Percentiles rank a stretch among this genome's conserved stretches.
Evolutionary conservation across 2,888 invertebrate species (phyloP).

Genomic region (Hirtodrosophila cameraria): DNA sequence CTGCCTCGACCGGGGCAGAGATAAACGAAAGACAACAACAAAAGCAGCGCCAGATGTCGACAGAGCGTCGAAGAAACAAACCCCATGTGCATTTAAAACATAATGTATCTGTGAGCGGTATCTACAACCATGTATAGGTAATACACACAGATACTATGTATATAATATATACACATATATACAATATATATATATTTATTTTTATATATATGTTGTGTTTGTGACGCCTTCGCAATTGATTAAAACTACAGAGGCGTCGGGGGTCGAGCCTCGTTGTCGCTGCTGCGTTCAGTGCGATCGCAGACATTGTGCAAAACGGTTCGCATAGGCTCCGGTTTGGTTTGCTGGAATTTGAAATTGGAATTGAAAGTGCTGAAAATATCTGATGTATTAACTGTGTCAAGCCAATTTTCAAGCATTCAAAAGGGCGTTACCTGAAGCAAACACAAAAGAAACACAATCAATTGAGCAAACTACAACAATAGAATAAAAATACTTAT

Average conservation of each 20-base stretch:
- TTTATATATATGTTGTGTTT: conserved; percentile 30
- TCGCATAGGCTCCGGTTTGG: conserved; percentile 23
- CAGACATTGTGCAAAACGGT: conserved; percentile 72
- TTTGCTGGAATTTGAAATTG: conserved; percentile 13
- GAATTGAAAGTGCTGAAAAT: conserved; percentile 24
- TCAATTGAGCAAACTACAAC: conserved; percentile 7
- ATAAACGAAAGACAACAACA: conserved; percentile 33
- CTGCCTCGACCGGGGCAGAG: conserved; percentile 45
- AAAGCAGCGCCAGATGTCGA: conserved; percentile 39
- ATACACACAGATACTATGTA: background rate
- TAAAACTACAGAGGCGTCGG: conserved; percentile 56
- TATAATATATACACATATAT: background rate
- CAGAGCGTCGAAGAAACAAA: conserved; percentile 31
- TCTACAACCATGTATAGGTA: conserved; percentile 5
- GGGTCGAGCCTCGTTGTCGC: conserved; percentile 25
- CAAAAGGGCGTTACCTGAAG: conserved; percentile 33
- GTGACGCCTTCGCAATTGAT: conserved; percentile 68
- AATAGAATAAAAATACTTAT: background rate
- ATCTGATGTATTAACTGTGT: conserved; percentile 45
- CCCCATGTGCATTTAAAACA: conserved; percentile 35
- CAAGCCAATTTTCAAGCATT: conserved; percentile 43
- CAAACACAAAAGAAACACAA: conserved; percentile 8
- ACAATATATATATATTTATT: conserved; percentile 4
- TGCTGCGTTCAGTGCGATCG: conserved; percentile 69
- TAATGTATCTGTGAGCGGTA: conserved; percentile 12